phyloP scores from a whole-genome alignment of 1,140 invertebrate species.

The Drosophila cardini region DNA sequence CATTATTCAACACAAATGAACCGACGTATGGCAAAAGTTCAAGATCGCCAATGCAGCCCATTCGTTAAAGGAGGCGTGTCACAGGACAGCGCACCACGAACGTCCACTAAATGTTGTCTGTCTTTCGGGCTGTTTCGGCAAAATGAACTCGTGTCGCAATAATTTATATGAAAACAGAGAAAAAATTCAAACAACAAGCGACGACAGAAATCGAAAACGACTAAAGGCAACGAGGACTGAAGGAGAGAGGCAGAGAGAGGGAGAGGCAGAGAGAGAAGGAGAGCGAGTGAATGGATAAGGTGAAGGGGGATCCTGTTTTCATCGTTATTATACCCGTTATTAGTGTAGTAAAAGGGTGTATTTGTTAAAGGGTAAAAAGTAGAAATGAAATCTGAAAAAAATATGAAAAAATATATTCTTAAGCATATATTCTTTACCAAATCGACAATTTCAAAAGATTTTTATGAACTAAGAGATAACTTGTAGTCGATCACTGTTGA shows the following conservation, averaged over 20 bases:
- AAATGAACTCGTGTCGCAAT: constrained; percentile 74
- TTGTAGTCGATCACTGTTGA: too few relatives aligned
- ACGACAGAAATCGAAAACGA: constrained; percentile 67
- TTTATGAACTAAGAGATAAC: too few relatives aligned
- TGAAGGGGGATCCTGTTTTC: neutral
- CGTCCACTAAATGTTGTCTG: constrained; percentile 36
- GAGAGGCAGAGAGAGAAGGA: neutral
- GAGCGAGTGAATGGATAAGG: neutral
- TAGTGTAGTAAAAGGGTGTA: too few relatives aligned
- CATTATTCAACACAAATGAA: constrained; percentile 62
- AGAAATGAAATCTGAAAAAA: too few relatives aligned
- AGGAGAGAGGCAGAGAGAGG: neutral
- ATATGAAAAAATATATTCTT: too few relatives aligned
- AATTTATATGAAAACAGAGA: constrained; percentile 67
- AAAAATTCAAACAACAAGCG: constrained; percentile 34
- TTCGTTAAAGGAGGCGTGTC: constrained; percentile 36
- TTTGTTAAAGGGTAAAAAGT: too few relatives aligned
- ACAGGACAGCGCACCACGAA: constrained; percentile 9
- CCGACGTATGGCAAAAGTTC: constrained; percentile 27
- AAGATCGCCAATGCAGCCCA: constrained; percentile 42
- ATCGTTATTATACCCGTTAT: neutral
- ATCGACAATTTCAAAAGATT: too few relatives aligned
- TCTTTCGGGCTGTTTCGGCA: constrained; percentile 2
- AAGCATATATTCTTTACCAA: too few relatives aligned
- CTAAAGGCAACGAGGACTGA: neutral